These are phyloP conservation scores for Euschistus heros DNA, from an alignment of 1,140 invertebrate genomes.

Conservation along the genomic window DNA sequence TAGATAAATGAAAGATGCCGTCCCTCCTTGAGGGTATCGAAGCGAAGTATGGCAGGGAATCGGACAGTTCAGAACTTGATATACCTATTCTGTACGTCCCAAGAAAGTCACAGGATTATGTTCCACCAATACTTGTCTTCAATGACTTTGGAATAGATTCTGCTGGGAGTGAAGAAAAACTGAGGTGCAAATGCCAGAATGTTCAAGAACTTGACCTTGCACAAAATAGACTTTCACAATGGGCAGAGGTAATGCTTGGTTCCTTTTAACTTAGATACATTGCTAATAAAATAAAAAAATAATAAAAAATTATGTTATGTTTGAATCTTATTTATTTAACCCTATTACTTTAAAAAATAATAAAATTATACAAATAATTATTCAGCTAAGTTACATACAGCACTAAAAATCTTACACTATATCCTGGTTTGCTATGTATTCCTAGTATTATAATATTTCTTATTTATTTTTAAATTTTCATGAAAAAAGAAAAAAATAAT, in stretches of 20 bases:
- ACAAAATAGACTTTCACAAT: slow-evolving; percentile 74
- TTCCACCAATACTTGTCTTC: slow-evolving; percentile 75
- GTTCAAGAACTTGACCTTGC: slow-evolving; percentile 84
- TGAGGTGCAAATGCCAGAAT: slow-evolving; percentile 68
- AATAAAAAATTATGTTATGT: too few species aligned
- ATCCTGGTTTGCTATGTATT: too few species aligned
- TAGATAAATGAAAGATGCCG: slow-evolving; percentile 47
- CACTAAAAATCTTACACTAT: too few species aligned
- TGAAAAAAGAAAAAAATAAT: too few species aligned
- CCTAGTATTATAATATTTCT: too few species aligned
- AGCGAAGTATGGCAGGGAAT: slow-evolving; percentile 64
- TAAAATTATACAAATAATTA: too few species aligned
- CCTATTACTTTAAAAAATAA: too few species aligned
- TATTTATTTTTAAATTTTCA: too few species aligned
- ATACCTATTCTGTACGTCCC: slow-evolving; percentile 68
- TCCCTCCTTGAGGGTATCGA: slow-evolving; percentile 73
- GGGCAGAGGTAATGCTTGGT: slow-evolving; percentile 55
- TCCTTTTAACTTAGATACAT: too few species aligned
- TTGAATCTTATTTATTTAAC: too few species aligned
- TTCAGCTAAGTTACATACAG: too few species aligned
- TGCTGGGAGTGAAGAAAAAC: slow-evolving; percentile 63
- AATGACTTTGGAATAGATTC: slow-evolving; percentile 79
- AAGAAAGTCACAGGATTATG: slow-evolving; percentile 59
- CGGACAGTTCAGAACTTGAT: slow-evolving; percentile 31
- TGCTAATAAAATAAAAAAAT: too few species aligned